These are phyloP conservation scores for Enteromius radiatus DNA, from an alignment of 2,797 vertebrate species.

Conservation along the genomic window DNA sequence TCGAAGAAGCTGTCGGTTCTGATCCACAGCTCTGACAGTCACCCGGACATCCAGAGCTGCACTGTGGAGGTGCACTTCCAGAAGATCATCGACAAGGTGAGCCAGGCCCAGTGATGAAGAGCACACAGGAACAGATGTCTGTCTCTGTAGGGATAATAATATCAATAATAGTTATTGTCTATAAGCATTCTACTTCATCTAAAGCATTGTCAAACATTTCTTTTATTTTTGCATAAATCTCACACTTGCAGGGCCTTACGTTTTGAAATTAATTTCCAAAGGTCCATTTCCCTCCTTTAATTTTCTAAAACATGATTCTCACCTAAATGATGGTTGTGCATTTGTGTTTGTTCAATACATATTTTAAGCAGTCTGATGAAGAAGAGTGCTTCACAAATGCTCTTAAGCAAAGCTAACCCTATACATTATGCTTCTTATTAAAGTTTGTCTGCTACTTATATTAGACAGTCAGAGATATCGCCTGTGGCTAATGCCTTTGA, in stretches of 20 bases:
- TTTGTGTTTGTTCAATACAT: not conserved
- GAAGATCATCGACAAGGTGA: conserved; percentile 98
- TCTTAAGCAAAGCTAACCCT: not conserved
- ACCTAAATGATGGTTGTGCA: not conserved
- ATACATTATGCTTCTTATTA: not conserved
- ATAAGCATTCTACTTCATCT: not conserved
- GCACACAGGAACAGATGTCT: not conserved
- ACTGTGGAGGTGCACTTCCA: conserved; percentile 98
- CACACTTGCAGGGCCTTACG: not conserved
- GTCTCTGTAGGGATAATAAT: too few relatives aligned
- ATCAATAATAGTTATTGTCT: too few relatives aligned
- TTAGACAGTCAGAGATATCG: too few relatives aligned
- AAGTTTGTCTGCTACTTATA: not conserved
- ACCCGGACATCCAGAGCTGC: conserved; percentile 91
- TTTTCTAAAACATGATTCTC: not conserved
- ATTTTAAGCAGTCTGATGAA: not conserved
- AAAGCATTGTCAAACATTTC: not conserved
- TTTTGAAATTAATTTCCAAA: not conserved
- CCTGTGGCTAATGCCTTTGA: too few relatives aligned
- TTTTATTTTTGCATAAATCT: not conserved
- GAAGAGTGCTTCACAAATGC: too few relatives aligned
- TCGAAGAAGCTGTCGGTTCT: conserved; percentile 97
- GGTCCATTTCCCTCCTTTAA: not conserved
- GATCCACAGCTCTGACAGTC: conserved; percentile 94
- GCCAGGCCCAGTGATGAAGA: not conserved